phyloP scores from a whole-genome alignment of 1,140 invertebrate species.

The Hylyphantes graminicola region DNA sequence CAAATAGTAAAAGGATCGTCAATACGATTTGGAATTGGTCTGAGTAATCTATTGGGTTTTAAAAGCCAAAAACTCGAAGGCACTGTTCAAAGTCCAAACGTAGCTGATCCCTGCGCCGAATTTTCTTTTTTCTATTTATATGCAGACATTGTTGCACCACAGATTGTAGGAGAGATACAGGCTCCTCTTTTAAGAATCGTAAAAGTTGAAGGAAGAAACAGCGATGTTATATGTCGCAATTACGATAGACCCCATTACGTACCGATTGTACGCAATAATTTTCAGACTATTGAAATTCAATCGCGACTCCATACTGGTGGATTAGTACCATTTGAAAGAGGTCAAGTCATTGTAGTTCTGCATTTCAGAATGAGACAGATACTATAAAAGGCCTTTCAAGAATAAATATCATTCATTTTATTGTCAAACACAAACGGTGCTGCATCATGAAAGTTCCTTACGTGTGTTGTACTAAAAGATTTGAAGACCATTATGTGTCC shows the following conservation, averaged over 20 bases:
- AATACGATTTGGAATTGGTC: background rate
- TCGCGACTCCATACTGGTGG: background rate
- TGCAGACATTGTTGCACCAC: background rate
- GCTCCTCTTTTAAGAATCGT: slow-evolving; percentile 21
- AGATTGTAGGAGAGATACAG: slow-evolving; percentile 18
- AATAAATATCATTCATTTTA: background rate
- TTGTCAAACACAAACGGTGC: background rate
- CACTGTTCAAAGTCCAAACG: background rate
- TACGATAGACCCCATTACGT: slow-evolving; percentile 21
- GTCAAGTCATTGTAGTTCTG: slow-evolving; percentile 7
- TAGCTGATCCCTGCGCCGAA: background rate
- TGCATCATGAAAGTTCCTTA: slow-evolving; percentile 8
- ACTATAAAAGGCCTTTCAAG: background rate
- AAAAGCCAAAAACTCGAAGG: background rate
- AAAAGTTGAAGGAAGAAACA: background rate
- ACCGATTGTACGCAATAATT: background rate
- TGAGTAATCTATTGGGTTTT: background rate
- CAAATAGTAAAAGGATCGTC: background rate
- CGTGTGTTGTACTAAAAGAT: background rate
- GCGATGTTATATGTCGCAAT: background rate
- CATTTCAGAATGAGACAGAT: slow-evolving; percentile 23
- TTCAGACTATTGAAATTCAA: slow-evolving; percentile 20
- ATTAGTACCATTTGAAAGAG: slow-evolving; percentile 29
- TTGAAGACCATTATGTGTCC: slow-evolving; percentile 22
- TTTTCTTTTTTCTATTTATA: slow-evolving; percentile 16